phyloP scores from a whole-genome alignment of 2,113 vertebrate species.

The Tapirus terrestris region DNA sequence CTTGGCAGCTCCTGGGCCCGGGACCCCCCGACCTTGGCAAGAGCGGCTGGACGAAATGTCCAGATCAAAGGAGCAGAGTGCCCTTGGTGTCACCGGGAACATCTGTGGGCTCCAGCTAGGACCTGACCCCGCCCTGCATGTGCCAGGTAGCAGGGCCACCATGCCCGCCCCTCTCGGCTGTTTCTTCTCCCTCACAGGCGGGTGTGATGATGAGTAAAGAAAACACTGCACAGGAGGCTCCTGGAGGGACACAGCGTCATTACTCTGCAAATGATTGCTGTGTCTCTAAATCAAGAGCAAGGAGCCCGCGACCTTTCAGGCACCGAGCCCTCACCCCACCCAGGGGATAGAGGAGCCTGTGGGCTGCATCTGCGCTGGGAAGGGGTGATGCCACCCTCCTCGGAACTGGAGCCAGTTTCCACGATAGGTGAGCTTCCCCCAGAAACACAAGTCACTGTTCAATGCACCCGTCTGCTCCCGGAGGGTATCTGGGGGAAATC shows the following conservation, averaged over 20 bases:
- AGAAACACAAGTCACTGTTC: background rate
- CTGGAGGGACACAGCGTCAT: background rate
- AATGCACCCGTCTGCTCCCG: fast-evolving
- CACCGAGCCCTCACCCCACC: fast-evolving
- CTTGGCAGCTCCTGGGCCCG: fast-evolving
- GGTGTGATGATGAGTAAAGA: fast-evolving
- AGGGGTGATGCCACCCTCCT: fast-evolving
- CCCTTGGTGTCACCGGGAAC: fast-evolving
- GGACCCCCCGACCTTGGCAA: fast-evolving
- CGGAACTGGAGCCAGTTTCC: fast-evolving
- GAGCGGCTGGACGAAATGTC: background rate
- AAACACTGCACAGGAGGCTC: background rate
- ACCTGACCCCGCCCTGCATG: fast-evolving
- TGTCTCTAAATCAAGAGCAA: background rate
- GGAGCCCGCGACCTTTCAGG: fast-evolving
- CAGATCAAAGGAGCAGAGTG: fast-evolving
- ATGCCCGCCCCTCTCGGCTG: fast-evolving
- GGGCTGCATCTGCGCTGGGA: fast-evolving
- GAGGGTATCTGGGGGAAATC: fast-evolving
- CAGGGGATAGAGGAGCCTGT: background rate
- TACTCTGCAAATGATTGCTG: fast-evolving
- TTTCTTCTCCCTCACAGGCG: background rate
- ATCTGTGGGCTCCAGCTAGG: fast-evolving
- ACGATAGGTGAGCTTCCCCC: fast-evolving
- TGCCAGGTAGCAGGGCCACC: fast-evolving